Base-by-base conservation (phyloP, 2,888 invertebrate species). In the Emmelina monodactyla region DNA sequence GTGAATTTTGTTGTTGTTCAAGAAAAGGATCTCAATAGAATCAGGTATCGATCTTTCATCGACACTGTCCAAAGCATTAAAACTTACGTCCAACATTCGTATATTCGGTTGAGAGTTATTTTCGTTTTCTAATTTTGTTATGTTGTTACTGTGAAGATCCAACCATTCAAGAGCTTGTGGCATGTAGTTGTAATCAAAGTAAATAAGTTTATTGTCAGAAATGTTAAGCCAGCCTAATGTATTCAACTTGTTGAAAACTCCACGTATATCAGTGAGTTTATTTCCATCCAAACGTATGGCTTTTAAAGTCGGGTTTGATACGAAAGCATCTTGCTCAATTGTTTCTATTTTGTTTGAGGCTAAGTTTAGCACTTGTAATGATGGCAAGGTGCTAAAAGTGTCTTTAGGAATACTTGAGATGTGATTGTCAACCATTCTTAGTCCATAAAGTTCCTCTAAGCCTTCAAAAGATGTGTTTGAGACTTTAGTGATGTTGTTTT, bases 141-240 rank as follows among this genome's bases (percentile, higher is more conserved):
- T 87, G 68, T 87, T 84, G 63, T 92, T 92, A 54, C 84, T 83
- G 63, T 90, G 90, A 68, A 91, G 85, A 73, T 91, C 91, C 40
- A 92, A 73, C 88, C 89, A 89, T 67, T 89, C 88, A 45, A 92
- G 81, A 51, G 84, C 86, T 31, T 78, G 63, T 14, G 92, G 91
- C 59, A 92, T 83, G 51, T 90, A 85, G 47, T 88, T 87, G 60
- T 89, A 92, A 66, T 92, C 91, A 64, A 91, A 90, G 82, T 88
- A 87, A 49, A 85, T 80, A 47, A 92, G 80, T 55, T 85, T 85
- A 65, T 92, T 92, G 62, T 88, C 86, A 12, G 90, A 90, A 51
- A 91, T 88, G 66, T 92, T 92, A 16, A 92, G 75, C 89, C 89
- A 90, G 34, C 88, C 86, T 28, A 92, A 82, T 43, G 85, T 86